Conservation (phyloP, 2,888 invertebrate species). For the Tortricodes alternella region DNA sequence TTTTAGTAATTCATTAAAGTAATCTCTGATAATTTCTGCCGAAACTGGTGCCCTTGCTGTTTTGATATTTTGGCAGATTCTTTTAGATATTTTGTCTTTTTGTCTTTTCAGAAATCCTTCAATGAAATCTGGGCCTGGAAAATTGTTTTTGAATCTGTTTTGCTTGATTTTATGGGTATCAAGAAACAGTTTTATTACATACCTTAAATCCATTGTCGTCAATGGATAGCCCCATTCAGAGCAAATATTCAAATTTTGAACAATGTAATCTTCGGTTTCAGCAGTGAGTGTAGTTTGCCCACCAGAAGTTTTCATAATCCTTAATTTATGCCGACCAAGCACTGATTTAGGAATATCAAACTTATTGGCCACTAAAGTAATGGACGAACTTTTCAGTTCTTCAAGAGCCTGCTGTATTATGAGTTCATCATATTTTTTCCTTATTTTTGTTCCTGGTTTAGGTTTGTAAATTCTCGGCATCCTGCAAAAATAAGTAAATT, state of each 20-base stretch:
- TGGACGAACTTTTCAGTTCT: not conserved
- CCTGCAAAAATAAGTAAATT: no score
- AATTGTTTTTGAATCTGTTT: constrained; percentile 35
- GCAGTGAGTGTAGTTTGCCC: constrained; percentile 29
- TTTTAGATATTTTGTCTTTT: constrained; percentile 34
- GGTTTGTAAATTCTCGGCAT: not conserved
- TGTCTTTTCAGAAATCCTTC: constrained; percentile 37
- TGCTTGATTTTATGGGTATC: constrained; percentile 28
- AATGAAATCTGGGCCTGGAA: constrained; percentile 38
- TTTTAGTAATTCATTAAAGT: constrained; percentile 31
- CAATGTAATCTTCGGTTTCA: constrained; percentile 31
- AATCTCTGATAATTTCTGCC: constrained; percentile 33
- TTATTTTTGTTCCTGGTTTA: not conserved
- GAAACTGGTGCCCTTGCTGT: constrained; percentile 34
- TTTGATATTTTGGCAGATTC: constrained; percentile 41
- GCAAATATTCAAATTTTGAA: constrained; percentile 22
- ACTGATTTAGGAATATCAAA: no score
- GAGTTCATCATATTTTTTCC: not conserved
- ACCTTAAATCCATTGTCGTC: constrained; percentile 6
- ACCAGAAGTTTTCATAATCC: constrained; percentile 5
- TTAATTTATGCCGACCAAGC: constrained; percentile 10
- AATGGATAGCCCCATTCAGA: no score
- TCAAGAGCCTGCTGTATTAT: not conserved
- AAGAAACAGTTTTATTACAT: constrained; percentile 33
- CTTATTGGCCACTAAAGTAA: not conserved